Evolutionary conservation across 2,113 vertebrate genomes (phyloP), one percentile per base, ranked within the genome.

Genomic region (Onychostruthus taczanowskii): DNA sequence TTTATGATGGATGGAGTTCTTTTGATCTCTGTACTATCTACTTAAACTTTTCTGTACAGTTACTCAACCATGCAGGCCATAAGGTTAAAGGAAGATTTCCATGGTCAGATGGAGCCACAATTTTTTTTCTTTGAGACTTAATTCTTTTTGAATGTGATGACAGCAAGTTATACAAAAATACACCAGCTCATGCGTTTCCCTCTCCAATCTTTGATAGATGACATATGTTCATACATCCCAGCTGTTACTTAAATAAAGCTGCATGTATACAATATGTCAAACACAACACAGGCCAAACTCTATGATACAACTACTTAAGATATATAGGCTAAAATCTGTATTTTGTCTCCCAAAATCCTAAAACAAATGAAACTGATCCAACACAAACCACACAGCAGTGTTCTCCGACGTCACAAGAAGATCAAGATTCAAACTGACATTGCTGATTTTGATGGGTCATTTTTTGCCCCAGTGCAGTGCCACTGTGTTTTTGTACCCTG

Each of bases 61-160:
- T 94, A 87, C 90, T 96, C 93, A 96, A 84, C 83, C 86, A 55
- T 87, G 86, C 66, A 96, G 90, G 83, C 80, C 79, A 92, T 46
- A 84, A 94, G 94, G 90, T 96, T 92, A 96, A 96, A 95, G 78
- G 91, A 95, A 87, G 93, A 96, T 92, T 94, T 97, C 86, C 79
- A 75, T 69, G 80, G 92, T 95, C 80, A 92, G 83, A 92, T 88
- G 86, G 77, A 94, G 49, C 44, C 93, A 56, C 14, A 84, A 82
- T 83, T 92, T 92, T 52, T 94, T 92, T 88, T 3, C 31, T 93
- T 89, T 56, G 52, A 96, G 88, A 27, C 26, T 84, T 89, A 88
- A 86, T 95, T 93, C 47, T 93, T 96, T 94, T 84, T 93, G 7
- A 82, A 56, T 46, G 88, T 90, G 95, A 92, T 97, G 94, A 96